Percentiles rank a stretch among this genome's conserved stretches.
Evolutionary conservation across 2,888 invertebrate genomes (phyloP).

Genomic region (Leucoma salicis): DNA sequence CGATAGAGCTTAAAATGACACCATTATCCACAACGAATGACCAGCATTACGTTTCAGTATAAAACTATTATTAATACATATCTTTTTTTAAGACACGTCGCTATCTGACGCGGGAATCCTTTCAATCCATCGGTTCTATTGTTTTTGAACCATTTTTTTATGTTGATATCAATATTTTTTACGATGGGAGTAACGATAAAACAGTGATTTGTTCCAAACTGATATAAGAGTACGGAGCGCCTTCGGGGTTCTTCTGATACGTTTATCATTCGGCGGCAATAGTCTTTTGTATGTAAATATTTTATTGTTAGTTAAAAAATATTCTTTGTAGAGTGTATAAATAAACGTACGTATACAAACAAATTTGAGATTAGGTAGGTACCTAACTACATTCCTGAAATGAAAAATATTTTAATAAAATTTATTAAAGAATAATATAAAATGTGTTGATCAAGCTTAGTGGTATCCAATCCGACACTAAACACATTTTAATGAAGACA

Average conservation of each 20-base stretch:
- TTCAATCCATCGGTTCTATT: slow-evolving; percentile 79
- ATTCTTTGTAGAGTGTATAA: slow-evolving; percentile 33
- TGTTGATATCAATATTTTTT: slow-evolving; percentile 80
- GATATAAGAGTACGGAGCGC: slow-evolving; percentile 66
- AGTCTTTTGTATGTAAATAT: slow-evolving; percentile 74
- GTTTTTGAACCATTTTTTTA: slow-evolving; percentile 78
- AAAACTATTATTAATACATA: slow-evolving; percentile 77
- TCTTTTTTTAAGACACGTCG: slow-evolving; percentile 58
- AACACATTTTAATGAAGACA: slow-evolving; percentile 55
- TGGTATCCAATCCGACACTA: slow-evolving; percentile 51
- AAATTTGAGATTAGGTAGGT: slow-evolving; percentile 16
- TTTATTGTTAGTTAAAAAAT: slow-evolving; percentile 61
- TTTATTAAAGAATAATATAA: slow-evolving; percentile 50
- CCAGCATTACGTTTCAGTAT: slow-evolving; percentile 54
- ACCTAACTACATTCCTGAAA: slow-evolving; percentile 11
- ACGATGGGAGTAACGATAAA: slow-evolving; percentile 76
- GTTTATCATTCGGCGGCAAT: slow-evolving; percentile 75
- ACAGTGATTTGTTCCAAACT: slow-evolving; percentile 76
- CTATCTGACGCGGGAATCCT: slow-evolving; percentile 76
- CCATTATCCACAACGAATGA: slow-evolving; percentile 47
- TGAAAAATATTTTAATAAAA: slow-evolving; percentile 23
- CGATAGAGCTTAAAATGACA: slow-evolving; percentile 48
- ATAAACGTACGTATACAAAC: slow-evolving; percentile 28
- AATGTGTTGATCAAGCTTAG: slow-evolving; percentile 57
- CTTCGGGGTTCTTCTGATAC: slow-evolving; percentile 64